These are phyloP conservation scores for Oostethus manadensis DNA, from an alignment of 2,113 vertebrate species.

Conservation along the genomic window DNA sequence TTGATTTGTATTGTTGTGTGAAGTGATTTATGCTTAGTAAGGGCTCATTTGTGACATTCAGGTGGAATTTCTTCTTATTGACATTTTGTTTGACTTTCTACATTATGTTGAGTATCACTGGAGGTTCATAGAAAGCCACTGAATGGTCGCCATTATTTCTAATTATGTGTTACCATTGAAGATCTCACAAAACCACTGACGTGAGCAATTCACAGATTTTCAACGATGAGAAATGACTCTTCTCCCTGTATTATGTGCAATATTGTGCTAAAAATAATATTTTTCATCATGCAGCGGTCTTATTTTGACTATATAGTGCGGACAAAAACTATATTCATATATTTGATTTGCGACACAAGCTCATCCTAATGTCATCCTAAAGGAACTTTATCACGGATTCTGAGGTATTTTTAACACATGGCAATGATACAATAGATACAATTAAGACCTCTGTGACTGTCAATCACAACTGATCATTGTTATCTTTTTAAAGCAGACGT, in stretches of 20 bases:
- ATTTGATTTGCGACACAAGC: too few species aligned
- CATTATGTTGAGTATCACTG: not conserved
- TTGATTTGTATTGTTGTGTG: slow-evolving; percentile 13
- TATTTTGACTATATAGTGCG: too few species aligned
- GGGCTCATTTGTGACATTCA: not conserved
- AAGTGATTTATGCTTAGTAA: not conserved
- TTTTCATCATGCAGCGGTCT: too few species aligned
- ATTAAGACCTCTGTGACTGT: too few species aligned
- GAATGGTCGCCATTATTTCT: slow-evolving; percentile 7
- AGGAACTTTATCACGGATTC: too few species aligned
- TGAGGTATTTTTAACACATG: too few species aligned
- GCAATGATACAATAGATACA: too few species aligned
- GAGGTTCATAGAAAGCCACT: not conserved
- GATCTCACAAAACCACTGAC: not conserved
- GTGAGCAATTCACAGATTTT: not conserved
- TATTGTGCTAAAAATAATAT: too few species aligned
- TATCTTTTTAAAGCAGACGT: too few species aligned
- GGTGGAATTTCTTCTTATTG: not conserved
- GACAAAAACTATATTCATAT: too few species aligned
- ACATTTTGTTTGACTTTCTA: slow-evolving; percentile 9
- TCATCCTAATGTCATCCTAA: too few species aligned
- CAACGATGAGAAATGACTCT: not conserved
- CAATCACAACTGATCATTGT: too few species aligned
- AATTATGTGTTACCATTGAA: not conserved
- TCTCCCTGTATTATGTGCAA: not conserved